phyloP scores from a whole-genome alignment of 1,140 invertebrate species.

The Microplitis demolitor region DNA sequence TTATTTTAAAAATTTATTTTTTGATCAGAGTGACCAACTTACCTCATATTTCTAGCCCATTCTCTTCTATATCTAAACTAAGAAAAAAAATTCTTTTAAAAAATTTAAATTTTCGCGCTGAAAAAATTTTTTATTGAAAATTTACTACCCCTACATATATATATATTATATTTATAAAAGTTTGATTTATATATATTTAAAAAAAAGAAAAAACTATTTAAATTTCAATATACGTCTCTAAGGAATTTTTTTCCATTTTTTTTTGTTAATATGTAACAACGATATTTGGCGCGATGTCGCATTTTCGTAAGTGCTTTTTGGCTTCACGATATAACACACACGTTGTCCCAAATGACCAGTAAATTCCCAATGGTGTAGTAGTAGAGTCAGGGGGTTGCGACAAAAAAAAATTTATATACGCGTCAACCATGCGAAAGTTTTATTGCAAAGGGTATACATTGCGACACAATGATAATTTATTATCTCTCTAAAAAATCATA shows the following conservation, averaged over 20 bases:
- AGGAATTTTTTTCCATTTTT: background rate
- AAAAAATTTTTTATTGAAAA: too few species aligned
- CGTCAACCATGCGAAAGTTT: conserved; percentile 15
- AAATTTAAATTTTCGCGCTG: too few species aligned
- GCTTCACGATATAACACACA: conserved; percentile 12
- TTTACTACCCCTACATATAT: too few species aligned
- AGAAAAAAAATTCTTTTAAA: too few species aligned
- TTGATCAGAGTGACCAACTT: too few species aligned
- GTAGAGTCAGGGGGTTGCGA: background rate
- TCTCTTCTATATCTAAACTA: too few species aligned
- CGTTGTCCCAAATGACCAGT: conserved; percentile 26
- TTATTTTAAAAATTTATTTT: too few species aligned
- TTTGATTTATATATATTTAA: background rate
- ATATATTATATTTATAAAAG: too few species aligned
- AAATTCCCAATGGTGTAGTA: conserved; percentile 6
- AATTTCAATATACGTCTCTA: background rate
- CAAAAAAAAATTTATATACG: conserved; percentile 14
- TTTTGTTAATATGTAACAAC: background rate
- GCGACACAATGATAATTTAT: conserved; percentile 13
- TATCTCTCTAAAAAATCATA: conserved; percentile 8
- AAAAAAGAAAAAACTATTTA: background rate
- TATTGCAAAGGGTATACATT: conserved; percentile 12
- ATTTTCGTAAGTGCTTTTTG: conserved; percentile 23
- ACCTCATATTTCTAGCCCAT: too few species aligned
- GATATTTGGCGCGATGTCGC: conserved; percentile 20